Percentiles rank a stretch among this genome's conserved stretches.
Evolutionary conservation across 2,888 invertebrate genomes (phyloP).

Genomic region (Lepidocyrtinus sp.): DNA sequence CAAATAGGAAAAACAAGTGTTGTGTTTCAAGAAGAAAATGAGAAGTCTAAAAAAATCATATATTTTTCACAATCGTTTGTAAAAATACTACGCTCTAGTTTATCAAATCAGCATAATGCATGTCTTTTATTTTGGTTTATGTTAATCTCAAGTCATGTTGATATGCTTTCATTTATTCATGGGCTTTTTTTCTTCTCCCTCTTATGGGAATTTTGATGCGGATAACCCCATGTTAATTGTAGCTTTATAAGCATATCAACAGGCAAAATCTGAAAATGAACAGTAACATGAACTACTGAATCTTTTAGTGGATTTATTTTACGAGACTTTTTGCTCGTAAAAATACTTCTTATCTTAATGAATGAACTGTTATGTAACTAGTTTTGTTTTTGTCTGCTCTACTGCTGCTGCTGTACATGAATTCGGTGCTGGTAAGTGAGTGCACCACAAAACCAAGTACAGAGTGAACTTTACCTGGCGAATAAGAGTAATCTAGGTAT

Average conservation of each 20-base stretch:
- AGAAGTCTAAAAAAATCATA: too few relatives aligned
- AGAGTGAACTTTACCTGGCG: conserved; percentile 1
- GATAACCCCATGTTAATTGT: conserved; percentile 38
- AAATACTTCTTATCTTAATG: conserved; percentile 43
- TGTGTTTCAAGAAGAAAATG: too few relatives aligned
- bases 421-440: neutral
- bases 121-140: neutral
- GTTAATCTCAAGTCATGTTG: too few relatives aligned
- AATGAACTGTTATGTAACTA: conserved; percentile 53
- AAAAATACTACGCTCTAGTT: too few relatives aligned
- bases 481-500: too few relatives aligned
- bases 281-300: conserved; percentile 5
- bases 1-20: too few relatives aligned
- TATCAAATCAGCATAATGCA: too few relatives aligned
- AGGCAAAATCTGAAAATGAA: conserved; percentile 20
- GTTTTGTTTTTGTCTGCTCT: conserved; percentile 29
- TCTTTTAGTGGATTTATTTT: conserved; percentile 26
- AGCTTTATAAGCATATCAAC: conserved; percentile 23
- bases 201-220: conserved; percentile 42
- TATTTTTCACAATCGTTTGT: too few relatives aligned
- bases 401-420: too few relatives aligned
- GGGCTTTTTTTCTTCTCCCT: conserved; percentile 2
- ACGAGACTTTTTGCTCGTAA: conserved; percentile 38
- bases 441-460: neutral
- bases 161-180: too few relatives aligned